Evolutionary conservation across 2,113 vertebrate species (phyloP).

Genomic region (Eleginops maclovinus): DNA sequence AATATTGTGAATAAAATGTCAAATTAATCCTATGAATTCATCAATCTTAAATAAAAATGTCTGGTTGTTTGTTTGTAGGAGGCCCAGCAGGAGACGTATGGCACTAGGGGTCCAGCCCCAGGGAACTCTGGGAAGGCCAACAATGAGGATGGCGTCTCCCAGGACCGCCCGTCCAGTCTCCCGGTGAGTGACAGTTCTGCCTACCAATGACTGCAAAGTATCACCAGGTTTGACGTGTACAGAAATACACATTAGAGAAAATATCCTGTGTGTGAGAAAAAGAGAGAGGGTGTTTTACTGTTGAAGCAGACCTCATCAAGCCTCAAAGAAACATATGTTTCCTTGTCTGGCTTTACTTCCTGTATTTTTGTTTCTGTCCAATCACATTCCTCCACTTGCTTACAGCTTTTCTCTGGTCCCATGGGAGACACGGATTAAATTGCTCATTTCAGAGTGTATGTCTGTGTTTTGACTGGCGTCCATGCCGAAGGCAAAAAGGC

Average conservation of each 20-base stretch:
- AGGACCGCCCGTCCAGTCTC: constrained; percentile 95
- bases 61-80: constrained; percentile 80
- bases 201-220: no score
- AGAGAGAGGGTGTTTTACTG: no score
- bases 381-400: constrained; percentile 35
- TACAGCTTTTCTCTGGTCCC: constrained; percentile 30
- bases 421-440: constrained; percentile 50
- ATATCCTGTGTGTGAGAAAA: no score
- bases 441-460: constrained; percentile 52
- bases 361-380: constrained; percentile 37
- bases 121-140: constrained; percentile 91
- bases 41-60: neutral
- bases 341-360: neutral
- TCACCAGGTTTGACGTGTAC: no score
- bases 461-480: constrained; percentile 64
- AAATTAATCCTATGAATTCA: constrained; percentile 13
- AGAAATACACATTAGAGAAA: no score
- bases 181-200: constrained; percentile 88
- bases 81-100: constrained; percentile 92
- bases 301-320: neutral
- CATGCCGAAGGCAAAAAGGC: constrained; percentile 47
- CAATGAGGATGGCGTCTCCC: constrained; percentile 92
- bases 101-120: constrained; percentile 87
- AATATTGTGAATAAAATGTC: neutral
- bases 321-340: neutral